Percentiles rank a stretch among this genome's conserved stretches.
phyloP scores from a whole-genome alignment of 2,888 invertebrate genomes.

The Iphiclides podalirius region DNA sequence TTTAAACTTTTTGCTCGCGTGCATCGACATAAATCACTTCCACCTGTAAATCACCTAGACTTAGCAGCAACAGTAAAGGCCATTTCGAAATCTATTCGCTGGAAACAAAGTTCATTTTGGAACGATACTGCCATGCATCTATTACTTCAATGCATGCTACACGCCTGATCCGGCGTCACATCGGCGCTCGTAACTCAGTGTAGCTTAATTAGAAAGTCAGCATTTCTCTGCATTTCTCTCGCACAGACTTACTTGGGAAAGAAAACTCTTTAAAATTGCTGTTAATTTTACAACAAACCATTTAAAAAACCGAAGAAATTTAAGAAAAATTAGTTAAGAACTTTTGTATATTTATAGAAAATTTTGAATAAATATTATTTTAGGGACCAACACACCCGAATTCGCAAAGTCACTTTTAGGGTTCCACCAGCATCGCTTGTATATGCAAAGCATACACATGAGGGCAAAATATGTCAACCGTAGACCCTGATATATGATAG shows the following conservation, averaged over 20 bases:
- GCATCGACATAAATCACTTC: slow-evolving; percentile 24
- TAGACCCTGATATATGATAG: slow-evolving; percentile 67
- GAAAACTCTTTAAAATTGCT: background rate
- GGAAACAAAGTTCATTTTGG: slow-evolving; percentile 6
- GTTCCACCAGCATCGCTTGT: slow-evolving; percentile 31
- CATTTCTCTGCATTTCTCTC: slow-evolving; percentile 12
- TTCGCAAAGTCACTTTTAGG: slow-evolving; percentile 14
- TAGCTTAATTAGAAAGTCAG: slow-evolving; percentile 24
- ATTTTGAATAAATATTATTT: background rate
- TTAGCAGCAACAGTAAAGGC: background rate
- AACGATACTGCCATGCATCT: background rate
- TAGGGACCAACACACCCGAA: background rate
- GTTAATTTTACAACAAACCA: background rate
- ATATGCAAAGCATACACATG: slow-evolving; percentile 62
- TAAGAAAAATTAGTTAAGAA: too few relatives aligned
- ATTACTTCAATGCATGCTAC: slow-evolving; percentile 19
- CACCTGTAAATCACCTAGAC: slow-evolving; percentile 23
- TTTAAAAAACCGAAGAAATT: too few relatives aligned
- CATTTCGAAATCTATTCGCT: background rate
- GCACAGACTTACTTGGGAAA: slow-evolving; percentile 2
- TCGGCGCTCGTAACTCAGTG: slow-evolving; percentile 21
- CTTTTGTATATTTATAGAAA: background rate
- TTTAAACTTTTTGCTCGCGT: slow-evolving; percentile 22
- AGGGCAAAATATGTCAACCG: slow-evolving; percentile 62
- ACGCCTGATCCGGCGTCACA: slow-evolving; percentile 24